Base-by-base conservation (phyloP, 1,140 invertebrate genomes). In the Orius laevigatus region DNA sequence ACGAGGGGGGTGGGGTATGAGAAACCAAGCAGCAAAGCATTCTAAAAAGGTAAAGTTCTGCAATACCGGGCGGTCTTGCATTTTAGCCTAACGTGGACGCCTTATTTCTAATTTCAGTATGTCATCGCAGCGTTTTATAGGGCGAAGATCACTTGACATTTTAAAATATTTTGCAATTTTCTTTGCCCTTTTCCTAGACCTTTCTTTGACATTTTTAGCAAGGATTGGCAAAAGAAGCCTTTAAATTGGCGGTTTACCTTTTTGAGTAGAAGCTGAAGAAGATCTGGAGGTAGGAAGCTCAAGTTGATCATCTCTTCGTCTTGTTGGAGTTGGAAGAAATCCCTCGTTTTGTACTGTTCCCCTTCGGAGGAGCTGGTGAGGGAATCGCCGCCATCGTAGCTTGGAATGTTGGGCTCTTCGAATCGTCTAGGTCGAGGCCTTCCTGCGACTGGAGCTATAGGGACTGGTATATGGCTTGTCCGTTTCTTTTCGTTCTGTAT, bases 291-390 rank as follows among this genome's bases (percentile, higher is more conserved):
- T 12, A 52, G 46, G 18, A 52, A 52, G 25, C 31, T 16, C 16
- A 49, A 32, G 15, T 48, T 43, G 6, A 32, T 15, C 9, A 49
- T n/a, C n/a, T 52, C 51, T 4, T 6, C 11, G 10, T 19, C 40
- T 9, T 40, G 36, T 12, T 35, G 33, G 15, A 47, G 18, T 10
- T 42, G 18, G 15, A 18, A 50, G 40, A 45, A 45, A n/a, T 45
- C 43, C 34, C 43, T 45, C 3, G 25, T 33, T 12, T 11, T 33
- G 25, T 31, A 51, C 12, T 54, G 54, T 43, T 57, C 56, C 10
- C 56, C 55, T 14, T 57, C 56, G 5, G 53, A 57, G 25, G 56
- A 56, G 25, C 56, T 56, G 3, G 58, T 59, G n/a, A 58, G 41
- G 5, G 58, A 59, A 9, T 59, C 58, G 3, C 56, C 55, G 10